phyloP scores from a whole-genome alignment of 2,888 invertebrate species.

The Odontomyia ornata region DNA sequence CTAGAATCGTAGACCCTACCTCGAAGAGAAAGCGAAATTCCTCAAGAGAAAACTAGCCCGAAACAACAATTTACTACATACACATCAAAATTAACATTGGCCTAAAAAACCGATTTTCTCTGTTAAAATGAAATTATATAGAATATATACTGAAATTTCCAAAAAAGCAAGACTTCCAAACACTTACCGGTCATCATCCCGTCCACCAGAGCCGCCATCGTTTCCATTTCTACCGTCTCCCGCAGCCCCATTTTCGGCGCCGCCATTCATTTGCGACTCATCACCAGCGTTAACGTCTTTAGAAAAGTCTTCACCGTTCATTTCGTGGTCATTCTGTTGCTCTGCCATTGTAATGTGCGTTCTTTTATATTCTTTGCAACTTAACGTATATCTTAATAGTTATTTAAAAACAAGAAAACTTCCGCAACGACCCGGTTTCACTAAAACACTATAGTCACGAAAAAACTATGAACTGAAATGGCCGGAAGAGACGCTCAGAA shows the following conservation, averaged over 20 bases:
- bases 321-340: slow-evolving; percentile 72
- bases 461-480: slow-evolving; percentile 49
- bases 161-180: no score
- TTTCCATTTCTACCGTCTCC: slow-evolving; percentile 68
- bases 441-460: slow-evolving; percentile 40
- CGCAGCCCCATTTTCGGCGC: slow-evolving; percentile 60
- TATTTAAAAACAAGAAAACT: slow-evolving; percentile 22
- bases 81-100: no score
- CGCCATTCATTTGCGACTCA: slow-evolving; percentile 69
- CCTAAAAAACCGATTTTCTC: no score
- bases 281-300: slow-evolving; percentile 77
- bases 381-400: slow-evolving; percentile 20
- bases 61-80: no score
- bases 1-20: no score
- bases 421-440: slow-evolving; percentile 30
- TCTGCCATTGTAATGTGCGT: slow-evolving; percentile 65
- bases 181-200: slow-evolving; percentile 82
- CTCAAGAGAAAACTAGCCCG: no score
- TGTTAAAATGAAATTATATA: no score
- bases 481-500: slow-evolving; percentile 62
- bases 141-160: no score
- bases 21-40: no score
- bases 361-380: neutral
- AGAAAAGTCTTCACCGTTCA: slow-evolving; percentile 84
- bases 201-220: slow-evolving; percentile 72